Percentiles rank a stretch among this genome's conserved stretches.
Conservation (phyloP, 1,140 invertebrate genomes). For the Kradibia gibbosae region DNA sequence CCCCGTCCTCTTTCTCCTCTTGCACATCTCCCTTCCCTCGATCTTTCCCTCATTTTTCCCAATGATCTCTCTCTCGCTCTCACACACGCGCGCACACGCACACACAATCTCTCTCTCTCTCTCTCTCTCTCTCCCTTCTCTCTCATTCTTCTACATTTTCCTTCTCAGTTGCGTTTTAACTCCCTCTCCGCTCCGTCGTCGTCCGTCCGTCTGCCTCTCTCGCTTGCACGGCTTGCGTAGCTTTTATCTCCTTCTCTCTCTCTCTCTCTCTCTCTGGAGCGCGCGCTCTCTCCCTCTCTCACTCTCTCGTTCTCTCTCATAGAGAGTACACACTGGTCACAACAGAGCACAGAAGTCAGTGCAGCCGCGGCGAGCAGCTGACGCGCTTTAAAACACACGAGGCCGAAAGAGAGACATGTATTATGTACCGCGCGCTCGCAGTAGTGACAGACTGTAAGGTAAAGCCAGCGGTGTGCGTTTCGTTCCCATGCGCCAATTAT, state of each 20-base stretch:
- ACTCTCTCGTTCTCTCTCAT: slow-evolving; percentile 7
- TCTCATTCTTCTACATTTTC: slow-evolving; percentile 6
- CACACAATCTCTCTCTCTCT: slow-evolving; percentile 21
- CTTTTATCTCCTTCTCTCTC: background rate
- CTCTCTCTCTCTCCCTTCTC: slow-evolving; percentile 20
- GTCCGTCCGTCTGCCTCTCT: background rate
- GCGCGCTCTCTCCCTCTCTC: background rate
- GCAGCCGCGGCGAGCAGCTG: slow-evolving; percentile 61
- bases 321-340: slow-evolving; percentile 42
- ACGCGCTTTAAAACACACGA: slow-evolving; percentile 55
- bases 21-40: background rate
- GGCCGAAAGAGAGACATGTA: slow-evolving; percentile 10
- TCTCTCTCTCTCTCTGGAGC: slow-evolving; percentile 4
- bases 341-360: slow-evolving; percentile 51
- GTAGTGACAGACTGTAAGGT: slow-evolving; percentile 23
- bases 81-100: background rate
- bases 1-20: background rate
- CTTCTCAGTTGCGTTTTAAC: background rate
- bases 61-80: slow-evolving; percentile 8
- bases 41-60: slow-evolving; percentile 16
- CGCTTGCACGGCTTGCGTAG: background rate
- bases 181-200: background rate
- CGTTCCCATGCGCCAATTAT: slow-evolving; percentile 21
- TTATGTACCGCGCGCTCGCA: slow-evolving; percentile 11
- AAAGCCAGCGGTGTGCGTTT: slow-evolving; percentile 1